Base-by-base conservation (phyloP, 2,888 invertebrate species). In the Parapristionchus giblindavisi region DNA sequence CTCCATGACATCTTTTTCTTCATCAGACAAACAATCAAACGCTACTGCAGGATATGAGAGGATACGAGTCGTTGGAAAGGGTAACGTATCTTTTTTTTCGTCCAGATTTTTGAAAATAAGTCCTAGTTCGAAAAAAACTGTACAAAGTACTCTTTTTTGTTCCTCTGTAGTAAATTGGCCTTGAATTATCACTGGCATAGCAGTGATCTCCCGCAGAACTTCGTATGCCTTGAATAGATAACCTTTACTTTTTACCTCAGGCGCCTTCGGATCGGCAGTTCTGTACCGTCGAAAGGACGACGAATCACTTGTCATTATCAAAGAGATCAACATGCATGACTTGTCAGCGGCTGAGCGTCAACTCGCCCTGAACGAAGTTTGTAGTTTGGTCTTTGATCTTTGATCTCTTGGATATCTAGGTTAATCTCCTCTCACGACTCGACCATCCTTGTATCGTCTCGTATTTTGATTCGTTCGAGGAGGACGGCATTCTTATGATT, bases 371-470 rank as follows among this genome's bases (percentile, higher is more conserved):
- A 87, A 87, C 68, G 87, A 87, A 78, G 87, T 87, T 17, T 2
- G 24, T 40, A 5, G n/a, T 24, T 29, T 54, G 54, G 29, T 2
- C 54, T 54, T 24, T 54, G 24, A 54, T 54, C 27, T 21, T 54
- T n/a, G 54, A 54, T 54, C 21, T 21, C 3, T 21, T 6, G 5
- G 52, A 14, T 14, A 52, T 3, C 17, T 66, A 83, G 83, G 83
- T 83, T 21, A 90, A 91, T 81, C 92, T 93, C 2, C 90, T 93
- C 75, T 92, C 93, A 0, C 91, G 92, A 82, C 89, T 93, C 61
- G 91, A 92, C 84, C 93, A 93, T 88, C 92, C 92, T 2, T 92
- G 93, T 87, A 93, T 93, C 76, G 92, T 93, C 63, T 91, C 92
- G 83, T 93, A 93, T 87, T 91, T 92, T 83, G 92, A 93, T 79